These are phyloP conservation scores for Mercenaria mercenaria DNA, from an alignment of 1,140 invertebrate genomes.

Conservation along the genomic window DNA sequence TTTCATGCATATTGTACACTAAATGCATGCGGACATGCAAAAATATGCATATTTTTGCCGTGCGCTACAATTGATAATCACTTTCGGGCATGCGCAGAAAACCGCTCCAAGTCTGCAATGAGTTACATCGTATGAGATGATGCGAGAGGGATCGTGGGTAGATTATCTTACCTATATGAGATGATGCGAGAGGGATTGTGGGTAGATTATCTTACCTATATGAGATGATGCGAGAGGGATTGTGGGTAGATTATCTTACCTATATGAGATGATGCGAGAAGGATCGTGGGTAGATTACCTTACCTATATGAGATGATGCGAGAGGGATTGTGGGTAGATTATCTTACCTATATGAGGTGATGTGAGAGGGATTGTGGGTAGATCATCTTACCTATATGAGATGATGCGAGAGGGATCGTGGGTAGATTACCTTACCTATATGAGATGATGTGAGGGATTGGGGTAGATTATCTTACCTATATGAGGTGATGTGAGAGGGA, in stretches of 20 bases:
- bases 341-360: neutral
- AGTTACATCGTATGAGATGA: no score
- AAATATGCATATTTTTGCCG: no score
- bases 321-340: no score
- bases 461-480: constrained; percentile 2
- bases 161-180: constrained; percentile 6
- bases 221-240: neutral
- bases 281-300: no score
- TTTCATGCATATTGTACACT: no score
- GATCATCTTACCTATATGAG: constrained; percentile 6
- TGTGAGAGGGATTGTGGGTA: neutral
- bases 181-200: neutral
- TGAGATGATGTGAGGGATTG: neutral
- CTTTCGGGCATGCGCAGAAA: no score
- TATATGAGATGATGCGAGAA: neutral
- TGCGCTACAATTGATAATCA: no score
- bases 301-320: neutral
- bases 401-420: neutral
- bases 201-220: no score
- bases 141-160: neutral
- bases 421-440: no score
- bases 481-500: neutral
- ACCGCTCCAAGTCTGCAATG: no score
- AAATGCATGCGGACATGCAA: no score
- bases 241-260: no score